Evolutionary conservation across 2,113 vertebrate species (phyloP).

Genomic region (Lonchura striata): DNA sequence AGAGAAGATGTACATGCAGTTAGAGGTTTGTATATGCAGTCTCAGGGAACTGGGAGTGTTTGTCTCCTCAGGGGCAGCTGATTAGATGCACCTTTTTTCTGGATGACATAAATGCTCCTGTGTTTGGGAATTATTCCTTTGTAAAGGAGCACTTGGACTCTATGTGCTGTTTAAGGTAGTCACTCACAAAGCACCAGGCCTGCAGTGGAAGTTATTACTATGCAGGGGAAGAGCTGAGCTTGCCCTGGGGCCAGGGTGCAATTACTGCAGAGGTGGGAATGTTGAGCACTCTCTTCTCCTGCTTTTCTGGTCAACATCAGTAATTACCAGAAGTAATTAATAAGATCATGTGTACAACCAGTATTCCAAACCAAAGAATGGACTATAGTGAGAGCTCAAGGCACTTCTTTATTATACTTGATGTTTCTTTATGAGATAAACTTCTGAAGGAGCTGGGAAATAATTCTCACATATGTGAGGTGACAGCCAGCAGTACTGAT

Average conservation of each 20-base stretch:
- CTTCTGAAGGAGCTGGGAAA: neutral
- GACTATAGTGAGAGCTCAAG: neutral
- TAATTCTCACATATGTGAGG: neutral
- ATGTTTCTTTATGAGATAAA: neutral
- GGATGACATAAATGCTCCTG: neutral
- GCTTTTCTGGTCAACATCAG: neutral
- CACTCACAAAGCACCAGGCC: neutral
- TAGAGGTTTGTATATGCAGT: neutral
- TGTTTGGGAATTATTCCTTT: neutral
- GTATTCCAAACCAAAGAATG: neutral
- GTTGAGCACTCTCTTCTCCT: neutral
- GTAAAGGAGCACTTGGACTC: neutral
- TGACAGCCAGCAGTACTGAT: neutral
- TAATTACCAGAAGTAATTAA: neutral
- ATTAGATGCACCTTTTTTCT: neutral
- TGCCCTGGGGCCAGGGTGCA: neutral
- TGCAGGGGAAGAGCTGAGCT: neutral
- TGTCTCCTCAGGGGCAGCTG: neutral
- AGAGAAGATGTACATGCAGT: neutral
- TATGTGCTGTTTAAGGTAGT: neutral
- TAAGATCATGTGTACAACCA: neutral
- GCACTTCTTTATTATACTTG: neutral
- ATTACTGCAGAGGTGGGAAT: neutral
- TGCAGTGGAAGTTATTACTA: neutral
- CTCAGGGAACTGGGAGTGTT: neutral